These are phyloP conservation scores for Tachysurus vachellii DNA, from an alignment of 2,113 vertebrate species.

Conservation along the genomic window DNA sequence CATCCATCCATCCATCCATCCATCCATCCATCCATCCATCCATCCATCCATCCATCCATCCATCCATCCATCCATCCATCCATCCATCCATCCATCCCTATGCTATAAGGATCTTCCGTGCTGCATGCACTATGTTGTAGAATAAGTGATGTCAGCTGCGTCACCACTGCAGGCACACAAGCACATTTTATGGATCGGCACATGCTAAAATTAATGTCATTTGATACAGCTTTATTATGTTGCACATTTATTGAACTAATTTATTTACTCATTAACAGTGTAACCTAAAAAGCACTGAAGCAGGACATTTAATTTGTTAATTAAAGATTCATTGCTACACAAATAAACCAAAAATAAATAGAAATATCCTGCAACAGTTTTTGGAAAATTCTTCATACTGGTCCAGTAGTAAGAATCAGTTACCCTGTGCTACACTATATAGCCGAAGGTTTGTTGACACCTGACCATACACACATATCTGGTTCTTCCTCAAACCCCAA, in stretches of 20 bases:
- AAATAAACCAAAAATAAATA: neutral
- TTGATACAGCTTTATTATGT: neutral
- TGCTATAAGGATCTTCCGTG: neutral
- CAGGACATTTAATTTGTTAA: slow-evolving; percentile 9
- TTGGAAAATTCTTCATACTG: slow-evolving; percentile 56
- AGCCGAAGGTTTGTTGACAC: neutral
- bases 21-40: neutral
- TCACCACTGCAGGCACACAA: neutral
- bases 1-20: neutral
- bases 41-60: neutral
- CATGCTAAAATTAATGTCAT: neutral
- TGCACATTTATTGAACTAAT: neutral
- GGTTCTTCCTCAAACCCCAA: neutral
- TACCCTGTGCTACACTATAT: neutral
- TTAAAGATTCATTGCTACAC: neutral
- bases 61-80: too few species aligned
- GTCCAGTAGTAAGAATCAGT: slow-evolving; percentile 42
- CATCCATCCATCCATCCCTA: neutral
- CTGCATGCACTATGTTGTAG: neutral
- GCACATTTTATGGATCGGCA: neutral
- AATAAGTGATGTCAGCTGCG: neutral
- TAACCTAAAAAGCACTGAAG: neutral
- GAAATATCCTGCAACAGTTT: neutral
- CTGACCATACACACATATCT: neutral
- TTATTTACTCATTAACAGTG: slow-evolving; percentile 5